These are phyloP conservation scores for Polydrusus pterygomalis DNA, from an alignment of 2,888 invertebrate species.

Conservation along the genomic window DNA sequence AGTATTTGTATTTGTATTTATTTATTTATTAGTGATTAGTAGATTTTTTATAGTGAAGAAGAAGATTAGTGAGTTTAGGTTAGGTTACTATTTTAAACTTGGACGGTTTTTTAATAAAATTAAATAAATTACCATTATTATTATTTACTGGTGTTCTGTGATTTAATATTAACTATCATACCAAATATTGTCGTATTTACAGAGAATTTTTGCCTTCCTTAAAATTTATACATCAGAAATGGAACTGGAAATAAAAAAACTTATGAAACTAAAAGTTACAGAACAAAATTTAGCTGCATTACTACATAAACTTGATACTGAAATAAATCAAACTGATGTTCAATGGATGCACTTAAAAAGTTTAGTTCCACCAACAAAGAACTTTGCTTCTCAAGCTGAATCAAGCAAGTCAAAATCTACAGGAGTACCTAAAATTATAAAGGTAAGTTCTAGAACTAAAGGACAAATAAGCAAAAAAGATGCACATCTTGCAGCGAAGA, in stretches of 20 bases:
- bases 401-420: neutral
- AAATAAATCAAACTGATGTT: conserved; percentile 62
- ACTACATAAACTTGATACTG: conserved; percentile 60
- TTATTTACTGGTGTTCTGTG: too few relatives aligned
- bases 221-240: conserved; percentile 29
- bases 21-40: too few relatives aligned
- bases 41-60: too few relatives aligned
- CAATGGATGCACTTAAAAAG: conserved; percentile 63
- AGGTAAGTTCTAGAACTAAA: neutral
- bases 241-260: conserved; percentile 54
- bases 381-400: neutral
- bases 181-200: neutral
- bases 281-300: conserved; percentile 57
- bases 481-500: too few relatives aligned
- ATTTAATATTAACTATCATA: too few relatives aligned
- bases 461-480: too few relatives aligned
- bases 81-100: too few relatives aligned
- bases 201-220: neutral
- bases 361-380: conserved; percentile 43
- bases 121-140: too few relatives aligned
- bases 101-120: too few relatives aligned
- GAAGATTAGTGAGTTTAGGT: too few relatives aligned
- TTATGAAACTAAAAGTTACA: conserved; percentile 56
- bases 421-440: neutral
- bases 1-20: too few relatives aligned